Evolutionary conservation across 2,797 vertebrate species (phyloP).

Genomic region (Pampus argenteus): DNA sequence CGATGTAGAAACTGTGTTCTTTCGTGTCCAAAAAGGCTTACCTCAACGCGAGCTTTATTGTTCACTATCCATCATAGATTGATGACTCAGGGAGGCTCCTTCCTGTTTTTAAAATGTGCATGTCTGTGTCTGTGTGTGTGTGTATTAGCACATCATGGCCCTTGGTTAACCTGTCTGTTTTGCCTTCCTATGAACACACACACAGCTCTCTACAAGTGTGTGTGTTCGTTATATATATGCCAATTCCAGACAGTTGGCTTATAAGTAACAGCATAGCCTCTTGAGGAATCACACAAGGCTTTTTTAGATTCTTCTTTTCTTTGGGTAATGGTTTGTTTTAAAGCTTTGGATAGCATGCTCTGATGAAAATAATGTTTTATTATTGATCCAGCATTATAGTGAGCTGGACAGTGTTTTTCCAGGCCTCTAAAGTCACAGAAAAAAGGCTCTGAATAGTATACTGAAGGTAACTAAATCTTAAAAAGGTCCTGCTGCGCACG

Average conservation of each 20-base stretch:
- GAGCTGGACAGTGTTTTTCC: constrained; percentile 5
- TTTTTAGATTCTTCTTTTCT: not conserved
- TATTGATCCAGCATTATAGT: constrained; percentile 12
- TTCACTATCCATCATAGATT: constrained; percentile 76
- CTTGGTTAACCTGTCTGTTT: constrained; percentile 55
- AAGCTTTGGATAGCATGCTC: constrained; percentile 21
- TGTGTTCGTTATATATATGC: not conserved
- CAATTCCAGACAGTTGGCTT: constrained; percentile 5
- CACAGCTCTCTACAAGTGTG: not conserved
- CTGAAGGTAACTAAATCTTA: constrained; percentile 51
- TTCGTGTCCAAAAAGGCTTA: constrained; percentile 74
- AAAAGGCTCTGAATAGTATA: constrained; percentile 29
- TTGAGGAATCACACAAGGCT: not conserved
- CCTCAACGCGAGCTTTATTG: constrained; percentile 74
- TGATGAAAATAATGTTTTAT: constrained; percentile 35
- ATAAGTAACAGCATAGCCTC: not conserved
- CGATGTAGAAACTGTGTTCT: constrained; percentile 44
- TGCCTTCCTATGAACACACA: constrained; percentile 9
- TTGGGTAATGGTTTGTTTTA: constrained; percentile 25
- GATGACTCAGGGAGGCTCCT: constrained; percentile 62
- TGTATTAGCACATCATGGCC: constrained; percentile 50
- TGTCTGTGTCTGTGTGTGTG: constrained; percentile 48
- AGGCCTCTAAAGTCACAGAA: constrained; percentile 35
- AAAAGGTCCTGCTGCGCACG: constrained; percentile 37
- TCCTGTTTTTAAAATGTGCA: constrained; percentile 61